Conservation (phyloP, 92 coral and sea anemone species). For the Porites cylindrica region DNA sequence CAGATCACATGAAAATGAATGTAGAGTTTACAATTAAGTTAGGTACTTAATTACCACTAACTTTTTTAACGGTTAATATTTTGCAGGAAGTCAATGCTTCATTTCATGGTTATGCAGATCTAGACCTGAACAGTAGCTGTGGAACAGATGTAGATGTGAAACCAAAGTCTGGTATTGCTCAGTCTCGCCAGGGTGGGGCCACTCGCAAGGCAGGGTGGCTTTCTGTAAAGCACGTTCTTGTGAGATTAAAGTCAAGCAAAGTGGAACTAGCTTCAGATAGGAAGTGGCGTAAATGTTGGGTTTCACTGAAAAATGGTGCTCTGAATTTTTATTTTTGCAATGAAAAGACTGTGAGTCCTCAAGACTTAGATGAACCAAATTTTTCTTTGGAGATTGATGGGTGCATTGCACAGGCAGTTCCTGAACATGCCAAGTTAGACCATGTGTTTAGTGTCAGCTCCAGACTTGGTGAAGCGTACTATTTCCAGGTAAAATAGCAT, state of each 20-base stretch:
- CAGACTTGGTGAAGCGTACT: conserved; percentile 95
- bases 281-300: conserved; percentile 99
- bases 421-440: conserved; percentile 97
- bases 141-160: conserved; percentile 83
- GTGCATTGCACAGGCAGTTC: conserved; percentile 97
- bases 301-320: conserved; percentile 83
- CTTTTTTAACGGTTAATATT: background rate
- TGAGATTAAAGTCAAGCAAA: conserved; percentile 83
- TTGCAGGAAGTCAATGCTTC: conserved; percentile 72
- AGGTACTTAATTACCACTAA: background rate
- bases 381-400: conserved; percentile 88
- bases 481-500: conserved; percentile 79
- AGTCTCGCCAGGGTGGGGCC: conserved; percentile 95
- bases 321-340: conserved; percentile 93
- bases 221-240: conserved; percentile 88
- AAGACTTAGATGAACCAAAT: conserved; percentile 88
- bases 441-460: conserved; percentile 97
- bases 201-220: conserved; percentile 99
- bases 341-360: conserved; percentile 95
- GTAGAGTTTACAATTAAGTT: no score
- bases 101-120: conserved; percentile 80
- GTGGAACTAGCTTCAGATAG: conserved; percentile 87
- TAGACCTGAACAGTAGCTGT: conserved; percentile 73
- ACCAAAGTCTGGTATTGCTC: conserved; percentile 90
- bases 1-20: no score